Conservation (phyloP, 2,797 vertebrate genomes). For the Morus bassanus region DNA sequence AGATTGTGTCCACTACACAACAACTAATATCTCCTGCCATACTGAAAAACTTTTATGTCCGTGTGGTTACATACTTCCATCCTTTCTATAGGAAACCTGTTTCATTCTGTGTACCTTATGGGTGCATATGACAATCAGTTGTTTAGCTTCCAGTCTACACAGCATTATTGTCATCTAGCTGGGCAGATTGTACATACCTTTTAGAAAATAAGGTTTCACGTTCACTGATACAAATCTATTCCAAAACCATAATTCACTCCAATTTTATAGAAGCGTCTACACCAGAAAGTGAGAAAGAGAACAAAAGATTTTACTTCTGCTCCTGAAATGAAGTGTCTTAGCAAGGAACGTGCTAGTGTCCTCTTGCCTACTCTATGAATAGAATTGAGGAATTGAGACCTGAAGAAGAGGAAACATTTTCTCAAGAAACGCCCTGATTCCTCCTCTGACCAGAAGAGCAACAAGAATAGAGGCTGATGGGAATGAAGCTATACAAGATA, state of each 20-base stretch:
- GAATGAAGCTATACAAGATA: not conserved
- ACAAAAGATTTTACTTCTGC: not conserved
- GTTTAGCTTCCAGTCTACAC: not conserved
- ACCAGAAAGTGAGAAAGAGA: constrained; percentile 30
- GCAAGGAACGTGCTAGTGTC: not conserved
- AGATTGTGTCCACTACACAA: not conserved
- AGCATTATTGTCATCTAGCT: not conserved
- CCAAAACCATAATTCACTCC: not conserved
- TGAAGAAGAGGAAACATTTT: constrained; percentile 39
- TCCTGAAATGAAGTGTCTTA: not conserved
- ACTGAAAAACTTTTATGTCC: not conserved
- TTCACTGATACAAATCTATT: not conserved
- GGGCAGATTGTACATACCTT: not conserved
- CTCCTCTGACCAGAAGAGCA: not conserved
- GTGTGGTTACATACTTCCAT: not conserved
- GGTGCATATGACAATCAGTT: not conserved
- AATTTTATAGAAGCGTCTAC: not conserved
- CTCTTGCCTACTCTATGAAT: not conserved
- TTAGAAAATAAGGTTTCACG: not conserved
- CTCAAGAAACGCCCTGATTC: not conserved
- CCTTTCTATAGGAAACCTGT: not conserved
- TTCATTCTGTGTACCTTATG: not conserved
- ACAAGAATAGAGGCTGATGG: not conserved
- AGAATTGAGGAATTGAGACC: constrained; percentile 53
- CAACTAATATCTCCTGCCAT: not conserved